Base-by-base conservation (phyloP, 2,888 invertebrate genomes). In the Oithona nana region DNA sequence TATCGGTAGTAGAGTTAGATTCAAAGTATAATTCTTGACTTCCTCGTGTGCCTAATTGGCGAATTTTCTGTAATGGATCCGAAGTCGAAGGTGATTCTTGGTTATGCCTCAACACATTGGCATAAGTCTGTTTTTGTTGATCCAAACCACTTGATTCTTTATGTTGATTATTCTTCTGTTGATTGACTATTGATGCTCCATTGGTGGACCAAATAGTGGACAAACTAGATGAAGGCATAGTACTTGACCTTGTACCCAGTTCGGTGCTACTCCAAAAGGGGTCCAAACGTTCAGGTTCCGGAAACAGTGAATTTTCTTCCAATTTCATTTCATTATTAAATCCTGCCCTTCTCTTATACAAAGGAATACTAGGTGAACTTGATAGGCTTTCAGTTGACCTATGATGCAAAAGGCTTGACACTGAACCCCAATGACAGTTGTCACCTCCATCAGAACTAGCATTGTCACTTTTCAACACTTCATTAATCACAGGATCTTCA, bases 301-400 rank as follows among this genome's bases (percentile, higher is more conserved):
- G n/a, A n/a, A n/a, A n/a, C n/a, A n/a, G n/a, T 6, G 8, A 11
- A 39, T 39, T 11, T 11, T 39, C 39, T 6, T 6, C 6, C 6
- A 39, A 39, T 16, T 6, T 39, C 39, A 39, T 39, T 39, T 39
- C 8, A 16, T 16, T 16, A 39, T 39, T 39, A 6, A 16, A 39
- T 24, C 16, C 54, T 24, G 54, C 54, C 26, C 54, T 20, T 54
- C 54, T 54, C 26, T 54, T 54, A 26, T 54, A 54, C 24, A 54
- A 54, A 2, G 54, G 54, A 24, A 54, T 54, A 4, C 3, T 11
- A 16, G 6, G 20, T 2, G 26, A 11, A 26, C 26, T 54, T n/a
- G n/a, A n/a, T n/a, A n/a, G n/a, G n/a, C n/a, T n/a, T n/a, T n/a
- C n/a, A n/a, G n/a, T n/a, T n/a, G n/a, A n/a, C n/a, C n/a, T n/a